phyloP scores from a whole-genome alignment of 1,140 invertebrate species.

The Aphidius ervi region DNA sequence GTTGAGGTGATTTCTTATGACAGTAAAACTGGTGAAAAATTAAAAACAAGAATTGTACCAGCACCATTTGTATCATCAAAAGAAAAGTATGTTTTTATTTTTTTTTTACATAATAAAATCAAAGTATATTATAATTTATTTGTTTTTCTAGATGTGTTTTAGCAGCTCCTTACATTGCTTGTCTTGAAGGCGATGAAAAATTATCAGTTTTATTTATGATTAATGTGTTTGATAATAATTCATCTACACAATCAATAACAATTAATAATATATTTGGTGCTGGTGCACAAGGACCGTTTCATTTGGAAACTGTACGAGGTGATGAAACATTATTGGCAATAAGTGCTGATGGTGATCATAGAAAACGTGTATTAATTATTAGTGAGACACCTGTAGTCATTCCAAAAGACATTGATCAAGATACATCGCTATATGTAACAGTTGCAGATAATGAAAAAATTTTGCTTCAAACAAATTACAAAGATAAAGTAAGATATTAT shows the following conservation, averaged over 20 bases:
- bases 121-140: background rate
- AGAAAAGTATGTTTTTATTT: constrained; percentile 47
- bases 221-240: constrained; percentile 41
- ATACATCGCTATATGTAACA: constrained; percentile 34
- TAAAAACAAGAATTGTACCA: constrained; percentile 58
- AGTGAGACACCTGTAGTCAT: constrained; percentile 27
- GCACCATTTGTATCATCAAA: constrained; percentile 62
- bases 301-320: constrained; percentile 36
- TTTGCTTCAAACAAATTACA: constrained; percentile 42
- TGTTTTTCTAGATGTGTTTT: constrained; percentile 58
- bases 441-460: constrained; percentile 40
- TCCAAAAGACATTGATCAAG: constrained; percentile 36
- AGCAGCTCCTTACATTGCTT: constrained; percentile 62
- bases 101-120: background rate
- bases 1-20: constrained; percentile 69
- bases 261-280: constrained; percentile 47
- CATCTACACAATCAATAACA: constrained; percentile 36
- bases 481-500: constrained; percentile 37
- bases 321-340: constrained; percentile 35
- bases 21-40: constrained; percentile 62
- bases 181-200: constrained; percentile 53
- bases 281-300: constrained; percentile 41
- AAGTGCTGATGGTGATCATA: constrained; percentile 33
- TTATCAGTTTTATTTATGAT: constrained; percentile 40
- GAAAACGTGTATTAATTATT: constrained; percentile 35